Percentiles rank a stretch among this genome's conserved stretches.
These are phyloP conservation scores for Apistogramma diplotaenia DNA, from an alignment of 2,113 vertebrate genomes.

Conservation along the genomic window DNA sequence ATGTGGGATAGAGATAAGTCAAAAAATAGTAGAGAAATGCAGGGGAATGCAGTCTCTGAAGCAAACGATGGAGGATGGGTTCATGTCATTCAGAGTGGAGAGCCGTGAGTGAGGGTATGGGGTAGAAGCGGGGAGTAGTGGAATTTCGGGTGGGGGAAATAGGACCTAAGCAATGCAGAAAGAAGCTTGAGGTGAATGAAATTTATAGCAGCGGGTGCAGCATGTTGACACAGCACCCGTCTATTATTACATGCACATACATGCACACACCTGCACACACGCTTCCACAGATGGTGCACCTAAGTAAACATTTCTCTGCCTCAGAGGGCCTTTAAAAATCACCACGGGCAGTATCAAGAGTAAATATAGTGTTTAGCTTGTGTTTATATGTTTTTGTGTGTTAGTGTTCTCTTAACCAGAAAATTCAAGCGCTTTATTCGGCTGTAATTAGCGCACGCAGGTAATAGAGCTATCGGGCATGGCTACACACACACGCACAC, in stretches of 20 bases:
- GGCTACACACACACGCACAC: slow-evolving; percentile 19
- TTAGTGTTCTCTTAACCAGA: slow-evolving; percentile 36
- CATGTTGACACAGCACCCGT: slow-evolving; percentile 54
- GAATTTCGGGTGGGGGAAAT: background rate
- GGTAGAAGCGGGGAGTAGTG: background rate
- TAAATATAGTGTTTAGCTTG: background rate
- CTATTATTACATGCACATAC: slow-evolving; percentile 41
- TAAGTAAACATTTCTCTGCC: slow-evolving; percentile 31
- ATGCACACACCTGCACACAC: background rate
- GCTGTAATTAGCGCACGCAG: slow-evolving; percentile 49
- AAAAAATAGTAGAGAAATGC: slow-evolving; percentile 27
- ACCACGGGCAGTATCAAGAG: slow-evolving; percentile 12
- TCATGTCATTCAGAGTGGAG: slow-evolving; percentile 7
- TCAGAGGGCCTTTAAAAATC: slow-evolving; percentile 13
- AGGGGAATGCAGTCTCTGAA: slow-evolving; percentile 12
- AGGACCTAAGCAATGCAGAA: background rate
- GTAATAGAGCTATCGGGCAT: slow-evolving; percentile 52
- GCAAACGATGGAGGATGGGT: slow-evolving; percentile 21
- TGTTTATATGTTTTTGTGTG: background rate
- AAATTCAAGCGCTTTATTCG: slow-evolving; percentile 19
- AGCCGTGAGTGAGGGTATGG: background rate
- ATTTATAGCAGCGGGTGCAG: slow-evolving; percentile 40
- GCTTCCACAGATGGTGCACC: slow-evolving; percentile 27
- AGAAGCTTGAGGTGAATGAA: slow-evolving; percentile 42
- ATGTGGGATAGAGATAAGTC: slow-evolving; percentile 14